Percentiles rank a stretch among this genome's conserved stretches.
These are phyloP conservation scores for Octodon degus DNA, from an alignment of 2,113 vertebrate species.

Conservation along the genomic window DNA sequence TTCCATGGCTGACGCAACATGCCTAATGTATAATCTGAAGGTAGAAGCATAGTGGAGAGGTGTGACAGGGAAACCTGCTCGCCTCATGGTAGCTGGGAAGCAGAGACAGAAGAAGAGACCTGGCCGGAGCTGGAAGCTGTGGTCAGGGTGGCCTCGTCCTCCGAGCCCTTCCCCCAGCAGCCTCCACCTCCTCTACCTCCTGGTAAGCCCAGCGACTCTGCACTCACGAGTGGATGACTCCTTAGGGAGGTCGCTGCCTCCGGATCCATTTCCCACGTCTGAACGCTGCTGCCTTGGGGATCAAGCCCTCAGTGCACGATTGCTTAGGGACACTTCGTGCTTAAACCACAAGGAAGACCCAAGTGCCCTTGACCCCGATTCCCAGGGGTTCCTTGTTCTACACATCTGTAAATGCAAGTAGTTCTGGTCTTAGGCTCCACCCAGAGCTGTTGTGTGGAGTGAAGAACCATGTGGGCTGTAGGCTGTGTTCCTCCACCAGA, in stretches of 20 bases:
- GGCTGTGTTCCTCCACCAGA: neutral
- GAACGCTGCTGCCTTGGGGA: neutral
- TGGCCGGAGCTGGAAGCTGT: neutral
- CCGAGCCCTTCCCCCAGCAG: neutral
- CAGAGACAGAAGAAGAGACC: neutral
- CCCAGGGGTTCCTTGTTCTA: neutral
- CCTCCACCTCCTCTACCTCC: neutral
- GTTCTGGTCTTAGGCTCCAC: neutral
- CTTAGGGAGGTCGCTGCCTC: neutral
- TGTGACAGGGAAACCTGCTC: too few relatives aligned
- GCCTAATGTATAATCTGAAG: neutral
- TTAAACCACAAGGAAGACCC: neutral
- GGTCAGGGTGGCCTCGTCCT: too few relatives aligned
- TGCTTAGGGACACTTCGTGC: neutral
- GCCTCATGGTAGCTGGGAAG: too few relatives aligned
- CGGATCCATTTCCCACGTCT: neutral
- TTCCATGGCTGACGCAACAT: neutral
- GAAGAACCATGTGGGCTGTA: neutral
- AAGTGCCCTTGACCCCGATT: neutral
- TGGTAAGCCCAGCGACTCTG: neutral
- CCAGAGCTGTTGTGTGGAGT: neutral
- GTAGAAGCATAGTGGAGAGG: too few relatives aligned
- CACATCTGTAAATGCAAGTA: neutral
- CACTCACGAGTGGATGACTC: neutral
- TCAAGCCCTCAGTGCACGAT: neutral